Conservation (phyloP, 2,113 vertebrate species). For the Gymnobelideus leadbeateri region DNA sequence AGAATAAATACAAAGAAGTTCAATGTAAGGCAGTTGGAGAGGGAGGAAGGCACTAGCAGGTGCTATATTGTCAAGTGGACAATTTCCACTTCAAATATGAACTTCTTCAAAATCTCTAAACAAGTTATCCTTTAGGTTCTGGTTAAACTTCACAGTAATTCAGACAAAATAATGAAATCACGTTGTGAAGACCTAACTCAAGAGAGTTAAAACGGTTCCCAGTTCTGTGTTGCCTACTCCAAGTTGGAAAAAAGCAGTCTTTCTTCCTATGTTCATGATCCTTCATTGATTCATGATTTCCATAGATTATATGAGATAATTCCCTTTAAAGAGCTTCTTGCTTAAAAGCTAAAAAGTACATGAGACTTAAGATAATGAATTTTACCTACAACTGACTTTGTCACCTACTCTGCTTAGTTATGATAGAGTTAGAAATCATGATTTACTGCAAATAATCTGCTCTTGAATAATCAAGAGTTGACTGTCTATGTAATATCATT, state of each 20-base stretch:
- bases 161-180: not conserved
- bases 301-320: not conserved
- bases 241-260: not conserved
- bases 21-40: not conserved
- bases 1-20: not conserved
- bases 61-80: not conserved
- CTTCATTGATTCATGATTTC: not conserved
- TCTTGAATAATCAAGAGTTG: conserved; percentile 4
- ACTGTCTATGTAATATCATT: not conserved
- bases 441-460: not conserved
- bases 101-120: not conserved
- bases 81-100: not conserved
- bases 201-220: not conserved
- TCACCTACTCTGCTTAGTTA: not conserved
- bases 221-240: not conserved
- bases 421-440: not conserved
- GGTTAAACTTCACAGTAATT: not conserved
- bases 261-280: not conserved
- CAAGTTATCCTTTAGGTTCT: not conserved
- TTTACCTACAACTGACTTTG: not conserved
- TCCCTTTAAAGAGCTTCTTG: not conserved
- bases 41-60: not conserved
- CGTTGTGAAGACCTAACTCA: not conserved
- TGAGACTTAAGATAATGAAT: not conserved
- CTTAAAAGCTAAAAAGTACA: not conserved